Evolutionary conservation across 64 coral and sea anemone genomes (phyloP).

Genomic region (Porites australiensis): DNA sequence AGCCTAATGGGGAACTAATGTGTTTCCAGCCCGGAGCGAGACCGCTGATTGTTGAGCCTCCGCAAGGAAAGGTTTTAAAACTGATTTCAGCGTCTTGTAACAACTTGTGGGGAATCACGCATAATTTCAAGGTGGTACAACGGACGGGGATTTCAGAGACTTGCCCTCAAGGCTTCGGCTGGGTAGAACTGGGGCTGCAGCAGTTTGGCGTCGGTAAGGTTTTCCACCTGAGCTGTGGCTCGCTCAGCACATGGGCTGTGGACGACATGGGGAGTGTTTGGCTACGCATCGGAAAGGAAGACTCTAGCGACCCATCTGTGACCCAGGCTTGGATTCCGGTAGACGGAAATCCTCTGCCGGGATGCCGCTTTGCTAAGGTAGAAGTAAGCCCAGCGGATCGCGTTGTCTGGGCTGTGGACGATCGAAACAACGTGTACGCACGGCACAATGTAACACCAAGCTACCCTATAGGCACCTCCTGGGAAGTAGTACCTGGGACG

Average conservation of each 20-base stretch:
- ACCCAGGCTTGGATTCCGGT: conserved; percentile 92
- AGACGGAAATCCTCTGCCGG: conserved; percentile 48
- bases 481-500: conserved; percentile 78
- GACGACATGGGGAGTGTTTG: conserved; percentile 81
- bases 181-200: conserved; percentile 58
- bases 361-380: conserved; percentile 80
- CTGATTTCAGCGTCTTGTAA: conserved; percentile 69
- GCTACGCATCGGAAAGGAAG: conserved; percentile 88
- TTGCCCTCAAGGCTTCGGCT: conserved; percentile 88
- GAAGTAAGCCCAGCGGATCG: conserved; percentile 81
- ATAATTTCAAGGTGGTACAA: conserved; percentile 84
- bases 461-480: conserved; percentile 81
- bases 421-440: conserved; percentile 87
- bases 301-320: conserved; percentile 35
- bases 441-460: conserved; percentile 75
- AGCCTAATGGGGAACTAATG: conserved; percentile 92
- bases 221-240: conserved; percentile 86
- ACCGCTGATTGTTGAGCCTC: conserved; percentile 63
- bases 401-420: conserved; percentile 95
- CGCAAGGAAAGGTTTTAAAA: conserved; percentile 75
- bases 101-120: conserved; percentile 84
- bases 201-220: conserved; percentile 78
- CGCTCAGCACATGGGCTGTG: conserved; percentile 94
- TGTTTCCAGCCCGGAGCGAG: conserved; percentile 75
- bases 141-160: conserved; percentile 75